phyloP scores from a whole-genome alignment of 1,140 invertebrate species.

The Prorops nasuta region DNA sequence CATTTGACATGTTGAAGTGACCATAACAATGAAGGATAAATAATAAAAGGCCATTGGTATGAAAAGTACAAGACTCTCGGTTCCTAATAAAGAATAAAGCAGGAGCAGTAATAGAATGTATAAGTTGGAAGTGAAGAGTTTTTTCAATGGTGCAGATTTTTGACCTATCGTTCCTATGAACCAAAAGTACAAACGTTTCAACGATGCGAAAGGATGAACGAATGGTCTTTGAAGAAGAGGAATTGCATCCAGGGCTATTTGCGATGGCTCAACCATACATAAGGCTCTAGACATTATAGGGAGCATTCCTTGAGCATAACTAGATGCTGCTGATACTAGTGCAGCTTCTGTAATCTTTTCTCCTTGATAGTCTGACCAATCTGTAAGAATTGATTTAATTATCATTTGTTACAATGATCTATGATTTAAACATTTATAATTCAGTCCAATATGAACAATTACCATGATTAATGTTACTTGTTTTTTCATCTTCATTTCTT shows the following conservation, averaged over 20 bases:
- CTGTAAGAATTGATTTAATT: conserved; percentile 20
- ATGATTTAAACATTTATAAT: no score
- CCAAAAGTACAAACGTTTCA: conserved; percentile 67
- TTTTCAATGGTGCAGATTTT: conserved; percentile 53
- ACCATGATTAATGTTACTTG: conserved; percentile 31
- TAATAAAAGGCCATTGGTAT: conserved; percentile 72
- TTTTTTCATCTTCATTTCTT: conserved; percentile 26
- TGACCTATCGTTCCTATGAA: conserved; percentile 65
- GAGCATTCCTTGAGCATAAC: conserved; percentile 75
- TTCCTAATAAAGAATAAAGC: conserved; percentile 66
- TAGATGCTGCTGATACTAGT: conserved; percentile 75
- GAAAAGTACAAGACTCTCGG: conserved; percentile 65
- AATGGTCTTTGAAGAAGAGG: conserved; percentile 69
- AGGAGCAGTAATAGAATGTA: conserved; percentile 67
- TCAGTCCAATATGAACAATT: conserved; percentile 9
- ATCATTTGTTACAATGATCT: conserved; percentile 11
- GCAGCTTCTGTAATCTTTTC: conserved; percentile 77
- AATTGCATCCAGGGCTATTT: conserved; percentile 66
- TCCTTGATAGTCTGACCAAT: conserved; percentile 58
- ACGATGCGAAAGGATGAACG: conserved; percentile 67
- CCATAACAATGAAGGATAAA: conserved; percentile 69
- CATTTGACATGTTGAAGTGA: conserved; percentile 78
- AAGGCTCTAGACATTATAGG: conserved; percentile 73
- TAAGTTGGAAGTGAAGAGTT: conserved; percentile 60
- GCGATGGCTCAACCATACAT: conserved; percentile 66